Evolutionary conservation across 2,797 vertebrate species (phyloP), one percentile per base, ranked within the genome.

Genomic region (Limnodromus scolopaceus): DNA sequence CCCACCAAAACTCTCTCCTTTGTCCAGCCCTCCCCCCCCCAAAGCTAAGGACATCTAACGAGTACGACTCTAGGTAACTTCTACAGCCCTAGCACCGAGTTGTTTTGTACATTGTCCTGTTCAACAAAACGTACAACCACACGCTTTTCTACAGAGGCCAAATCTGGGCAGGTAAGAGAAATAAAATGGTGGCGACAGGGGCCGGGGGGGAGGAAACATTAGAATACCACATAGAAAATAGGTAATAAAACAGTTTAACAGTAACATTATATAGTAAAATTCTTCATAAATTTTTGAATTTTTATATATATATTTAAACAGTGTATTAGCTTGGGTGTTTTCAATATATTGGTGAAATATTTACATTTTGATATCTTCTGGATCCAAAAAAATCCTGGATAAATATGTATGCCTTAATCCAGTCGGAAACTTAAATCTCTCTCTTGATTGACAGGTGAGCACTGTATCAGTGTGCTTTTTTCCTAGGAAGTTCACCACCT

Each of bases 221-320:
- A 93, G 95, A 92, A 96, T 96, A 95, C 87, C 96, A 98, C 97
- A 98, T 98, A 98, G 94, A 98, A 98, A 98, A 98, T 95, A 98
- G 96, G 96, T 98, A 98, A 97, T 97, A 98, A 98, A 98, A 97
- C 96, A 97, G 96, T 96, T 94, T 98, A 97, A 98, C 97, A 93
- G 95, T 97, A 97, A 98, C 96, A 92, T 98, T 96, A 96, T 97
- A 98, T 98, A 98, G 97, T 97, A 98, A 98, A 98, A 98, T 97
- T 98, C 92, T 98, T 96, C 96, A 97, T 97, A 98, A 97, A 97
- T 96, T 96, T 98, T 97, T 96, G 60, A 94, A 45, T 87, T 91
- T 83, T 95, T 58, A 34, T 97, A 96, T 97, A 97, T 97, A 96
- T 90, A 84, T 97, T 97, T 94, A 87, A 97, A 96, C 84, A 97